Percentiles rank a stretch among this genome's conserved stretches.
Conservation (phyloP, 2,888 invertebrate genomes). For the Parnassius smintheus region DNA sequence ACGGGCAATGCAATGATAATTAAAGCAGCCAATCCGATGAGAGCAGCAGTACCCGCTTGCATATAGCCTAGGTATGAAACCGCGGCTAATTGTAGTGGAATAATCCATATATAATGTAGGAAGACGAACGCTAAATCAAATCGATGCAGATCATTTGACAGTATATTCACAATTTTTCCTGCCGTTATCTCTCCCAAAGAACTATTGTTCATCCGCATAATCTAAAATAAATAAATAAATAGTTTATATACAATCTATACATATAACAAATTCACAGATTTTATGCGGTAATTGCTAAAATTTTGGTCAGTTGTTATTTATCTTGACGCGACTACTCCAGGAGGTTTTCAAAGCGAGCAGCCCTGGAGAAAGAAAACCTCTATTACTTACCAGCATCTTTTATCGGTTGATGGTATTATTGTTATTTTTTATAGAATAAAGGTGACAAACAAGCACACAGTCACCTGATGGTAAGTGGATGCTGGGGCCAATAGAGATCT, state of each 20-base stretch:
- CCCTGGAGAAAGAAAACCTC: no score
- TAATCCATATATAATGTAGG: conserved; percentile 91
- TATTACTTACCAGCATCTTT: no score
- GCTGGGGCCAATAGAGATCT: no score
- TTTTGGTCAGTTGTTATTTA: no score
- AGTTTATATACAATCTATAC: not conserved
- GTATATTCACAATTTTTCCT: conserved; percentile 92
- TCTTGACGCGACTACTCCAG: no score
- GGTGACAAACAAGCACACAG: no score
- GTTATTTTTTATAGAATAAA: no score
- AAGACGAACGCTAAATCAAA: conserved; percentile 89
- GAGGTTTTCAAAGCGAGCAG: no score
- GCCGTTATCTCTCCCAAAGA: conserved; percentile 91
- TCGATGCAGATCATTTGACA: conserved; percentile 93
- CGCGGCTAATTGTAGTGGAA: conserved; percentile 83
- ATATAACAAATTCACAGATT: no score
- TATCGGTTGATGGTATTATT: no score
- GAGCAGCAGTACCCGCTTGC: conserved; percentile 83
- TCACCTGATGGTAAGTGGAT: no score
- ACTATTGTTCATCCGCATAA: conserved; percentile 73
- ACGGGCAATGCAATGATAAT: conserved; percentile 87
- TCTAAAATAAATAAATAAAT: conserved; percentile 39
- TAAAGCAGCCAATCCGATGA: conserved; percentile 85
- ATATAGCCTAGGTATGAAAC: conserved; percentile 86
- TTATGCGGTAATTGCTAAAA: no score